Conservation (phyloP, 2,888 invertebrate species). For the Dioctria rufipes region DNA sequence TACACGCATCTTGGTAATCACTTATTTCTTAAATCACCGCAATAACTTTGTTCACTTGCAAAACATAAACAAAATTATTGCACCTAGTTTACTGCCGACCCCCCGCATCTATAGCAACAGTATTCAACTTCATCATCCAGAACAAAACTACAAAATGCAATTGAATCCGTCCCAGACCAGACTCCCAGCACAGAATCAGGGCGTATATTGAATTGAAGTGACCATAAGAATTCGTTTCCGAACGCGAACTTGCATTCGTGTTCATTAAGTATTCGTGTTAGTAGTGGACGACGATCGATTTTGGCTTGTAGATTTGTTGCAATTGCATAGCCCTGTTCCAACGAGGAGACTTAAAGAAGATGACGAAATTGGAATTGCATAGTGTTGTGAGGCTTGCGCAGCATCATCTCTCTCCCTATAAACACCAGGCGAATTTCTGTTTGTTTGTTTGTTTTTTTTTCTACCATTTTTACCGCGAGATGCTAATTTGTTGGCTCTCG, state of each 20-base stretch:
- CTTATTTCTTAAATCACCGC: constrained; percentile 31
- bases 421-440: background rate
- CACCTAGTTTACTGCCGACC: constrained; percentile 1
- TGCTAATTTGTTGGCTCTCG: constrained; percentile 52
- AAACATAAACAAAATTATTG: constrained; percentile 24
- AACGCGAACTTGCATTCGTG: constrained; percentile 38
- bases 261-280: constrained; percentile 48
- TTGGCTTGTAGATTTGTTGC: background rate
- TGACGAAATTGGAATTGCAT: no score
- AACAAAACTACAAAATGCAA: no score
- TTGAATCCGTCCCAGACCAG: no score
- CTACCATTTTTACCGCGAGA: constrained; percentile 37
- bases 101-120: no score
- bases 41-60: constrained; percentile 30
- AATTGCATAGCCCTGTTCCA: no score
- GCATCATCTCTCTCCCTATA: background rate
- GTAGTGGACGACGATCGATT: constrained; percentile 13
- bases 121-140: no score
- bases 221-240: background rate
- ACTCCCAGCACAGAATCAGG: no score
- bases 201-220: no score
- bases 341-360: no score
- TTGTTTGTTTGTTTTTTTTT: background rate
- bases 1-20: background rate
- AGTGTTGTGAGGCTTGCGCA: background rate